Evolutionary conservation across 2,797 vertebrate genomes (phyloP).

Genomic region (Pelodytes ibericus): DNA sequence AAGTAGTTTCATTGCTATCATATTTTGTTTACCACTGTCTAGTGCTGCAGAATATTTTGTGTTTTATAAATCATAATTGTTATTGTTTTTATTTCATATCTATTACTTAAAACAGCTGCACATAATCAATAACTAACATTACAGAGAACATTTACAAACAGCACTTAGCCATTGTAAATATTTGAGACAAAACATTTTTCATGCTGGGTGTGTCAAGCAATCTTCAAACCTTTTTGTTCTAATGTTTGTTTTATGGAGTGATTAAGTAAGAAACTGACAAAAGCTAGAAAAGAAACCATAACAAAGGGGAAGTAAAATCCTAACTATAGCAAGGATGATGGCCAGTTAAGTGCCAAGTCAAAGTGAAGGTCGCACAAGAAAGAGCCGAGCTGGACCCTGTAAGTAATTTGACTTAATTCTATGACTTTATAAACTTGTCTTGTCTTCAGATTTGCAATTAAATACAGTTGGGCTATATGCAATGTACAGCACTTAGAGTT

Average conservation of each 20-base stretch:
- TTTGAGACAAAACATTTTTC: background rate
- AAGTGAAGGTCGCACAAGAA: background rate
- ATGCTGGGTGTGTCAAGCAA: background rate
- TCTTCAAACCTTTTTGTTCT: background rate
- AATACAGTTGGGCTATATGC: too few relatives aligned
- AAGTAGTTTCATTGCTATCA: too few relatives aligned
- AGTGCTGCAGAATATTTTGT: too few relatives aligned
- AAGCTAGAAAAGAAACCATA: background rate
- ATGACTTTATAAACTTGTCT: too few relatives aligned
- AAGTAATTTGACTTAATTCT: background rate
- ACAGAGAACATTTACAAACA: constrained; percentile 1
- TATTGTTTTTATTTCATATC: too few relatives aligned
- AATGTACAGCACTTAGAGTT: too few relatives aligned
- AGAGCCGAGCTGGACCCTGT: background rate
- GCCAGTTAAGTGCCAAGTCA: background rate
- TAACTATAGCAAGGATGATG: background rate
- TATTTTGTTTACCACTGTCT: too few relatives aligned
- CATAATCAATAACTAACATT: background rate
- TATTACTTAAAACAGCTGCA: constrained; percentile 5
- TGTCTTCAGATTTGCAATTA: too few relatives aligned
- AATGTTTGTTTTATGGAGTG: constrained; percentile 1
- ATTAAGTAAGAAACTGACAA: background rate
- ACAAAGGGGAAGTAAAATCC: background rate
- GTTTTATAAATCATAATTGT: too few relatives aligned
- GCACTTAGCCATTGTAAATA: constrained; percentile 21